phyloP scores from a whole-genome alignment of 2,888 invertebrate genomes.

The Troides oblongomaculatus region DNA sequence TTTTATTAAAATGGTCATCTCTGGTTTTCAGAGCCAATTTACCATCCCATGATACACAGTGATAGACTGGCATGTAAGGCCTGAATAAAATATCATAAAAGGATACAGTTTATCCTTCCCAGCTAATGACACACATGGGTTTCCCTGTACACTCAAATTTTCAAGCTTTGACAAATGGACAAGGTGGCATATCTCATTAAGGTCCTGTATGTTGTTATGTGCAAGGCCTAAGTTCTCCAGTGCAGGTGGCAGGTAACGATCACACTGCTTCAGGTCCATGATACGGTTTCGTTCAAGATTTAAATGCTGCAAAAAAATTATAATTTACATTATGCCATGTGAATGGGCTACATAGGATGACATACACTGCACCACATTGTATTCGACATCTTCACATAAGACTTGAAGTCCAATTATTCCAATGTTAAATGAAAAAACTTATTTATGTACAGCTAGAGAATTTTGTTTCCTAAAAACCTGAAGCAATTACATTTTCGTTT shows the following conservation, averaged over 20 bases:
- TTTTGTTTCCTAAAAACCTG: too few species aligned
- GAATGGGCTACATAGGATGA: neutral
- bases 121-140: constrained; percentile 91
- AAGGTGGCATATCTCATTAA: constrained; percentile 92
- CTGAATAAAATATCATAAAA: constrained; percentile 50
- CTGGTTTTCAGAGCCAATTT: too few species aligned
- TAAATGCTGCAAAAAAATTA: constrained; percentile 82
- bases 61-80: neutral
- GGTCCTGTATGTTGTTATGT: constrained; percentile 90
- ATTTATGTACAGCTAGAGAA: too few species aligned
- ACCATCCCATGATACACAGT: too few species aligned
- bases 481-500: too few species aligned
- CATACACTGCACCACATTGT: neutral
- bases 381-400: neutral
- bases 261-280: constrained; percentile 88
- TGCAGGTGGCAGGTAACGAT: constrained; percentile 88
- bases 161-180: constrained; percentile 87
- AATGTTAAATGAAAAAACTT: too few species aligned
- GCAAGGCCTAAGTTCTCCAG: constrained; percentile 88
- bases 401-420: neutral
- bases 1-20: too few species aligned
- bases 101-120: constrained; percentile 88
- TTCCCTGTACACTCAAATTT: constrained; percentile 91
- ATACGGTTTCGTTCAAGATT: constrained; percentile 92
- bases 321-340: neutral